Evolutionary conservation across 2,888 invertebrate species (phyloP), one percentile per base, ranked within the genome.

Genomic region (Spatulosminthurus flaviceps): DNA sequence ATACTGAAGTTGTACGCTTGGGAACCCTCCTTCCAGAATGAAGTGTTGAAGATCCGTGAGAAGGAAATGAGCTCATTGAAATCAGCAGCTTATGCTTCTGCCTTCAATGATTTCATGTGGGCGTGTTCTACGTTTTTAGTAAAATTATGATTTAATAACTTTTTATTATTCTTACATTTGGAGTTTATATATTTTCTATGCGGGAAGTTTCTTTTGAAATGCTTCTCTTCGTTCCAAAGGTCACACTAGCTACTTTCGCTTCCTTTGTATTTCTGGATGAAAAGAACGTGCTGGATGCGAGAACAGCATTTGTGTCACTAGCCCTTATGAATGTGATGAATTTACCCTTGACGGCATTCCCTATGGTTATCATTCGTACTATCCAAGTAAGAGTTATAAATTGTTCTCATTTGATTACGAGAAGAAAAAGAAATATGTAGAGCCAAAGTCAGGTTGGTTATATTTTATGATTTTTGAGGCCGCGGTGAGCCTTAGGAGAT

Each of bases 281-380:
- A 87, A 85, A 86, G 1, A 92, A 96, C 89, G 91, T 93, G 85
- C 91, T 97, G 88, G 93, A 95, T 89, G 93, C 96, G 87, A 90
- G 92, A 89, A 95, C 92, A 88, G 97, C 97, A 87, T 98, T 98
- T 90, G 97, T 97, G 87, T 95, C 97, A 87, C 91, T 98, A 87
- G 95, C 97, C 88, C 92, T 98, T 88, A 97, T 98, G 92, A 97
- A 98, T 91, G 96, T 97, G 86, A 92, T 98, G 87, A 92, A 97
- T 88, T 95, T 96, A 88, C 97, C 98, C 87, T 91, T 98, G 0
- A 79, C 81, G 43, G 88, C 90, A 86, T 86, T 90, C 89, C 97
- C 97, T 87, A 96, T 96, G 93, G 93, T 97, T 91, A 94, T 97
- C 88, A 92, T 94, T 87, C 94, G 93, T 89, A 90, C 94, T 88